Base-by-base conservation (phyloP, 1,140 invertebrate genomes). In the Pseudoatta argentina region DNA sequence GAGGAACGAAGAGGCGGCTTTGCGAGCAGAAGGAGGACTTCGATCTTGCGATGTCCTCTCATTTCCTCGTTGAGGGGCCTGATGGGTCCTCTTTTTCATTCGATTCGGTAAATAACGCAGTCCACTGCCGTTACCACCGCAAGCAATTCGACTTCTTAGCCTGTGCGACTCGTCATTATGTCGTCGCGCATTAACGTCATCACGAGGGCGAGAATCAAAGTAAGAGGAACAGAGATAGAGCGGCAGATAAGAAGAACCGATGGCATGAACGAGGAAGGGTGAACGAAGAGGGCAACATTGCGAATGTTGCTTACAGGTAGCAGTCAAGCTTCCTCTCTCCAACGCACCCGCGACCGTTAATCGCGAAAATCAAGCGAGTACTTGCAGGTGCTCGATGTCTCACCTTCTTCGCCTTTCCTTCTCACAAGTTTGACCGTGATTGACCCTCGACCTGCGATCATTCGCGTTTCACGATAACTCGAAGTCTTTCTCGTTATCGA, bases 51-150 rank as follows among this genome's bases (percentile, higher is more conserved):
- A 71, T 79, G 79, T 78, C 67, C 53, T 21, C 63, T 89, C 88
- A 64, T 86, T 87, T 72, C 57, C 63, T 71, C 48, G 88, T 86
- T 57, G 88, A 87, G 69, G 48, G n/a, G 51, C 48, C 59, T 72
- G 88, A 90, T 61, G 86, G 81, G 48, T 5, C 61, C 76, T 89
- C 86, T 90, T 90, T 90, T 90, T 89, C 88, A 72, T 89, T 89
- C 88, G 88, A 90, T 90, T 90, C 89, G 86, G 76, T 82, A 77
- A 89, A 87, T 57, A 87, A 86, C 86, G 39, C 64, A 71, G 57
- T 34, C 57, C 24, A 64, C 48, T 34, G 59, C 76, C 75, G 16
- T 51, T 34, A 57, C 48, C 53, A 34, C 44, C 30, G 87, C 69
- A 64, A 51, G 72, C 83, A 34, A 66, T 67, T 75, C 85, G 87